These are phyloP conservation scores for Caenorhabditis inopinata DNA, from an alignment of 1,140 invertebrate genomes.

Conservation along the genomic window DNA sequence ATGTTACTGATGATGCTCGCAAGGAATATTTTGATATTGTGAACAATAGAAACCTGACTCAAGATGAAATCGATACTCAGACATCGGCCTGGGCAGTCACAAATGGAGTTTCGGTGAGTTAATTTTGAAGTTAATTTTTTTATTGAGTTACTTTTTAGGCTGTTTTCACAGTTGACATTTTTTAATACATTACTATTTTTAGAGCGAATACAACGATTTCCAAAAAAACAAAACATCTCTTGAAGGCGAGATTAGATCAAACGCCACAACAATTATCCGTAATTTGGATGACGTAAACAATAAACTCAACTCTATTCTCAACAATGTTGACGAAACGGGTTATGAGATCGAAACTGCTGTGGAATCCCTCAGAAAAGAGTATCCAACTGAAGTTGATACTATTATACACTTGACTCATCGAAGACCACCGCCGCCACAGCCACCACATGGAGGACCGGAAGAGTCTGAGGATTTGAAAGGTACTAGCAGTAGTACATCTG, in stretches of 20 bases:
- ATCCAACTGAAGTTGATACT: slow-evolving; percentile 19
- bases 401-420: slow-evolving; percentile 1
- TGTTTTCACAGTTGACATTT: no score
- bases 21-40: background rate
- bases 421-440: no score
- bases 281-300: no score
- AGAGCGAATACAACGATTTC: background rate
- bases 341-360: no score
- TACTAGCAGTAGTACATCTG: no score
- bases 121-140: background rate
- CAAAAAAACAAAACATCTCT: background rate
- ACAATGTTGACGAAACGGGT: no score
- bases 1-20: slow-evolving; percentile 10
- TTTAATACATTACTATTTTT: no score
- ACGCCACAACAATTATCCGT: no score
- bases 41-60: background rate
- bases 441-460: background rate
- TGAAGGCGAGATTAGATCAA: no score
- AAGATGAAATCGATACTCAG: background rate
- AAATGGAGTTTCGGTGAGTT: background rate
- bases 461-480: no score
- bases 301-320: no score
- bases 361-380: background rate
- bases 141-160: no score
- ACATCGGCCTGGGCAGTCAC: background rate